Percentiles rank a stretch among this genome's conserved stretches.
Conservation (phyloP, 2,797 vertebrate species). For the Sebastes iracundus region DNA sequence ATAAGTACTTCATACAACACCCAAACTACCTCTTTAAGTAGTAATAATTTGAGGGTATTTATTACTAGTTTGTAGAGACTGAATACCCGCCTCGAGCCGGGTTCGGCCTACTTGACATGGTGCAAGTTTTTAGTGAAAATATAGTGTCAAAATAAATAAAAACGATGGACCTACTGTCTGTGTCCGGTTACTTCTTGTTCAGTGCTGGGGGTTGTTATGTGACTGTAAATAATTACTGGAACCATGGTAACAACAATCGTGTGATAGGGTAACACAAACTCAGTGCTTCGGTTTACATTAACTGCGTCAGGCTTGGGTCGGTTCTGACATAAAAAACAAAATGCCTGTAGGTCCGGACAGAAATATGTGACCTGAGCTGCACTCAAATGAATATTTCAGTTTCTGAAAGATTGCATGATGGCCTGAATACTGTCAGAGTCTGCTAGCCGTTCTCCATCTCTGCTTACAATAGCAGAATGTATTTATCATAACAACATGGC, state of each 20-base stretch:
- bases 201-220: background rate
- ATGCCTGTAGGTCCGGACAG: background rate
- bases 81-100: background rate
- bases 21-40: background rate
- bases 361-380: background rate
- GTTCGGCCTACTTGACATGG: background rate
- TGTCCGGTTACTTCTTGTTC: background rate
- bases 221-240: background rate
- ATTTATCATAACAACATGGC: conserved; percentile 38
- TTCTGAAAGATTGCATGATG: background rate
- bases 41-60: background rate
- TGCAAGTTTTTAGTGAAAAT: background rate
- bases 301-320: background rate
- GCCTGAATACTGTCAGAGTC: background rate
- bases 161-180: background rate
- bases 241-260: background rate
- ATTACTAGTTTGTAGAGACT: background rate
- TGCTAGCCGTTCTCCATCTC: background rate
- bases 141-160: background rate
- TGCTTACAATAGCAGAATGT: conserved; percentile 15
- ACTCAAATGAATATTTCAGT: background rate
- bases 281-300: background rate
- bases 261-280: background rate
- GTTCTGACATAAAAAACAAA: background rate
- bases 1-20: too few species aligned